A percentile compares a stretch with the other conserved stretches of the same genome.
These are phyloP conservation scores for Sisor rabdophorus DNA, from an alignment of 2,113 vertebrate species.

Conservation along the genomic window DNA sequence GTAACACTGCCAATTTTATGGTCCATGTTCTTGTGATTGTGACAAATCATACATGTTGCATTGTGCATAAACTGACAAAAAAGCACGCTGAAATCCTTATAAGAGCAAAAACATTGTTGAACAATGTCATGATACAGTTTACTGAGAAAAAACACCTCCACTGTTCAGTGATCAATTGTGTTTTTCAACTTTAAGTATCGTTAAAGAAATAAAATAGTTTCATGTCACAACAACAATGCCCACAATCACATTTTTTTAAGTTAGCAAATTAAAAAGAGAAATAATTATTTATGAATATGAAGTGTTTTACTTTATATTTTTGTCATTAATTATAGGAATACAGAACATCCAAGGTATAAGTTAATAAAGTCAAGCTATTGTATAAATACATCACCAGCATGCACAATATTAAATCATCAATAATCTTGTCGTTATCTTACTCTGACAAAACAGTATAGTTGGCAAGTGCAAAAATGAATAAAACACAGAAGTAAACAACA, in stretches of 20 bases:
- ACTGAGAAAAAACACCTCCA: slow-evolving; percentile 91
- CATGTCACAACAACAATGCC: slow-evolving; percentile 98
- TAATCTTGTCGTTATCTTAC: slow-evolving; percentile 92
- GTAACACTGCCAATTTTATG: slow-evolving; percentile 69
- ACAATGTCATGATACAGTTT: slow-evolving; percentile 87
- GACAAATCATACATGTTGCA: slow-evolving; percentile 82
- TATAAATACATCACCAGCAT: slow-evolving; percentile 99
- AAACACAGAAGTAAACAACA: slow-evolving; percentile 83
- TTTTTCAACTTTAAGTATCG: slow-evolving; percentile 72
- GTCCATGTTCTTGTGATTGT: slow-evolving; percentile 91
- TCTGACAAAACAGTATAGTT: slow-evolving; percentile 97
- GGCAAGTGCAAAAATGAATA: slow-evolving; percentile 93
- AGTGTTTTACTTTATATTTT: slow-evolving; percentile 72
- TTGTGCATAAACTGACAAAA: slow-evolving; percentile 87
- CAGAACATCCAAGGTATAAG: slow-evolving; percentile 99
- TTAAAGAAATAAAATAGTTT: slow-evolving; percentile 86
- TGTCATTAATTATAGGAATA: slow-evolving; percentile 89
- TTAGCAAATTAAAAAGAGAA: slow-evolving; percentile 83
- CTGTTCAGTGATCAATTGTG: slow-evolving; percentile 93
- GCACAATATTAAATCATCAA: slow-evolving; percentile 97
- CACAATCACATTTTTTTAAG: slow-evolving; percentile 93
- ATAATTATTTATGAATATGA: slow-evolving; percentile 82
- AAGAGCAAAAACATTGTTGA: slow-evolving; percentile 74
- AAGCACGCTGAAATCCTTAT: slow-evolving; percentile 82
- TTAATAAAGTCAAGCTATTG: slow-evolving; percentile 99